Base-by-base conservation (phyloP, 2,797 vertebrate genomes). In the Rhinichthys osculus region DNA sequence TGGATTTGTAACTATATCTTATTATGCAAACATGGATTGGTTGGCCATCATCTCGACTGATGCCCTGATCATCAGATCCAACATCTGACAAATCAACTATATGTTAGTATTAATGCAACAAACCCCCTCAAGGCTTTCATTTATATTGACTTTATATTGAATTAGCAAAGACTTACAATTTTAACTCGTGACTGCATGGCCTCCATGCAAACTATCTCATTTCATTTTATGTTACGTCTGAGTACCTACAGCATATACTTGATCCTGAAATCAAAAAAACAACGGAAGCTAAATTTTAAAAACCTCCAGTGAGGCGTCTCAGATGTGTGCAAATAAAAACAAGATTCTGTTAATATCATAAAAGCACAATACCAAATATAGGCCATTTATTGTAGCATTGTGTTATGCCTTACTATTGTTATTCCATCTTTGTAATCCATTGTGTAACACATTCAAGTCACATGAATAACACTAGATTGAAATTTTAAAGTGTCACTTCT, bases 271-370 rank as follows among this genome's bases (percentile, higher is more conserved):
- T 47, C 4, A 33, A 17, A n/a, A n/a, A 59, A 9, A 23, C 19
- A 54, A 54, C 1, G 7, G 23, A 59, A 59, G 64, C 16, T 10
- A 59, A 27, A 85, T 64, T 5, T 10, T 57, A 64, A 69, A 23
- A 54, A 57, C 14, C 52, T 85, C 57, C 66, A 30, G 30, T 64
- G 47, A 54, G 40, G 50, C 59, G 14, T 80, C 30, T 77, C 38
- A 35, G 38, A 74, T 33, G 50, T 81, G 78, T 88, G 87, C 70
- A 81, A 86, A 77, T 16, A 84, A 17, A 81, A 64, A 76, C 70
- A 77, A 54, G 85, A 81, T 79, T 77, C 69, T 21, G 35, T 16
- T 74, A 33, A 47, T 19, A 80, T 62, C 72, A 47, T 21, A 33
- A 67, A 21, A 67, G 78, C 74, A 85, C 59, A 44, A 85, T 82